Base-by-base conservation (phyloP, 1,140 invertebrate genomes). In the Periplaneta americana region DNA sequence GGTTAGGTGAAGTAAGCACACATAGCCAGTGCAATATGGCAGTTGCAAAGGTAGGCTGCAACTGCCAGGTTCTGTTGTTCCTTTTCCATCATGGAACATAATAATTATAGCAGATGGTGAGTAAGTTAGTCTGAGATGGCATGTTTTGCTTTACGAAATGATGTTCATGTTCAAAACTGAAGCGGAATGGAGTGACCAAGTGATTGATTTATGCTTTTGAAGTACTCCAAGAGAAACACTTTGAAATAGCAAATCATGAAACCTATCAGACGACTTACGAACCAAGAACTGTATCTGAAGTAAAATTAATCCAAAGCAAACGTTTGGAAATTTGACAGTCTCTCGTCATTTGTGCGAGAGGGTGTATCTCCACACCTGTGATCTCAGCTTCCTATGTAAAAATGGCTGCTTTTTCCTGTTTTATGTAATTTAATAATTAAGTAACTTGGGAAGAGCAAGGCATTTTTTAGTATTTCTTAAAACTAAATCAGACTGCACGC, bases 401-500 rank as follows among this genome's bases (percentile, higher is more conserved):
- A 66, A 66, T 66, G 48, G 48, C 48, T 66, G 48, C 48, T 66
- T 80, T 34, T 75, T 78, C 36, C 32, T 78, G 37, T 66, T 36
- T 76, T 80, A 80, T 80, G 79, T 80, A 18, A 34, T 74, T 34
- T 66, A 80, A 28, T 66, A 80, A 34, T 80, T 32, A 33, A 74
- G 34, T 66, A 28, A 48, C 33, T 57, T 80, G 39, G 66, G 39
- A 31, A 57, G 39, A 77, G 48, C 48, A 66, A 9, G 48, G 48
- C 48, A 66, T 66, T 66, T 66, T 66, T 66, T 66, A 80, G 78
- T 35, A 32, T 37, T 76, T 80, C 39, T 80, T 82, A 80, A 37
- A 75, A 74, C 34, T 48, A 74, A 74, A 79, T 80, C 82, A 82
- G 82, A 82, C 82, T 82, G 82, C 82, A 82, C 82, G 35, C 36